Evolutionary conservation across 64 coral and sea anemone genomes (phyloP).

Genomic region (Montipora cactus): DNA sequence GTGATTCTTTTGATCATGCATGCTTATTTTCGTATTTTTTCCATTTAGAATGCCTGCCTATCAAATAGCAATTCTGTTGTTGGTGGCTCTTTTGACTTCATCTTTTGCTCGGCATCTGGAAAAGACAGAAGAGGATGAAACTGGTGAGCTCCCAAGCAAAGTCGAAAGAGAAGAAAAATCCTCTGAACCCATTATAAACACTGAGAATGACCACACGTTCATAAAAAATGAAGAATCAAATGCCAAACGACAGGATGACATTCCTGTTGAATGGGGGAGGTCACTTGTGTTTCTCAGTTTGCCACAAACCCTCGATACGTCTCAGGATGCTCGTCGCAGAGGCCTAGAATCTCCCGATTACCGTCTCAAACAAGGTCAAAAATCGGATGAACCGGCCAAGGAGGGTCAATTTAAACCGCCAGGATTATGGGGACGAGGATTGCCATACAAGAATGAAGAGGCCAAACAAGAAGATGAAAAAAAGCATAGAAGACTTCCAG

Average conservation of each 20-base stretch:
- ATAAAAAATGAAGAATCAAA: not conserved
- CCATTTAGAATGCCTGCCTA: constrained; percentile 12
- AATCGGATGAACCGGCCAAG: not conserved
- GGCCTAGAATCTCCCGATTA: not conserved
- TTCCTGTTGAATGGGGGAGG: not conserved
- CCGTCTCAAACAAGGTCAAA: not conserved
- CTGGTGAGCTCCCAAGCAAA: not conserved
- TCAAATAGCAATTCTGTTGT: not conserved
- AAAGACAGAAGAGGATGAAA: not conserved
- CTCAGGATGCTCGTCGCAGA: not conserved
- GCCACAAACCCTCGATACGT: not conserved
- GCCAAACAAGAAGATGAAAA: not conserved
- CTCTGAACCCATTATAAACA: not conserved
- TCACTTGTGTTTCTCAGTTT: not conserved
- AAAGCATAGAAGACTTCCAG: not conserved
- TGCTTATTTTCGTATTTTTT: not conserved
- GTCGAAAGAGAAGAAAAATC: not conserved
- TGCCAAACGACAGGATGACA: constrained; percentile 7
- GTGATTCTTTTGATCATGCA: no score
- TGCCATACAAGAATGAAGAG: not conserved
- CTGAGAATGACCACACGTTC: not conserved
- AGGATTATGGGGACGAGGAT: constrained; percentile 3
- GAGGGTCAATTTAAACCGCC: not conserved
- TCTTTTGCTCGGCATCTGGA: not conserved
- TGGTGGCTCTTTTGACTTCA: not conserved